Evolutionary conservation across 1,140 invertebrate genomes (phyloP).

Genomic region (Microplitis mediator): DNA sequence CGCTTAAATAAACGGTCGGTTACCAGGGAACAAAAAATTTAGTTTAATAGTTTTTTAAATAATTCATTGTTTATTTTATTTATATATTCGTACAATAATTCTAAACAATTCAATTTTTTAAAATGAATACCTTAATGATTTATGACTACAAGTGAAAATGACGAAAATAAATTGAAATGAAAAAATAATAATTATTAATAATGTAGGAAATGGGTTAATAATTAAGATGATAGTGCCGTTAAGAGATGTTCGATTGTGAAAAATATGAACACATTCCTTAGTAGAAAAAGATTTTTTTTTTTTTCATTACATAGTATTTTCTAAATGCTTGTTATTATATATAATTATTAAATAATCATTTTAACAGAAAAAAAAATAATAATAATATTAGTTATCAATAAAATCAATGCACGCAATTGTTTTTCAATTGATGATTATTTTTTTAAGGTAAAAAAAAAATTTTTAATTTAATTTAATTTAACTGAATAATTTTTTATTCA

Average conservation of each 20-base stretch:
- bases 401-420: neutral
- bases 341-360: neutral
- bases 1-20: constrained; percentile 45
- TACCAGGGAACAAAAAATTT: constrained; percentile 57
- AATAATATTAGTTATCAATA: neutral
- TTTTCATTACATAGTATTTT: neutral
- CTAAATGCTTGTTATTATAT: constrained; percentile 10
- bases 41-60: constrained; percentile 44
- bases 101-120: constrained; percentile 14
- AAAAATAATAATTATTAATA: neutral
- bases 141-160: neutral
- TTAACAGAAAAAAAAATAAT: neutral
- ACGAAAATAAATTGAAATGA: neutral
- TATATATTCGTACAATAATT: constrained; percentile 46
- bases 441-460: constrained; percentile 22
- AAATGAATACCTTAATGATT: neutral
- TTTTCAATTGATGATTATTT: neutral
- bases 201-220: neutral
- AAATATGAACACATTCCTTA: constrained; percentile 5
- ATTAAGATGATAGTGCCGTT: constrained; percentile 11
- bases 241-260: neutral
- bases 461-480: neutral
- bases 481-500: too few species aligned
- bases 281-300: neutral
- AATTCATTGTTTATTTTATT: constrained; percentile 50